These are phyloP conservation scores for Xiphophorus birchmanni DNA, from an alignment of 2,797 vertebrate genomes.

Conservation along the genomic window DNA sequence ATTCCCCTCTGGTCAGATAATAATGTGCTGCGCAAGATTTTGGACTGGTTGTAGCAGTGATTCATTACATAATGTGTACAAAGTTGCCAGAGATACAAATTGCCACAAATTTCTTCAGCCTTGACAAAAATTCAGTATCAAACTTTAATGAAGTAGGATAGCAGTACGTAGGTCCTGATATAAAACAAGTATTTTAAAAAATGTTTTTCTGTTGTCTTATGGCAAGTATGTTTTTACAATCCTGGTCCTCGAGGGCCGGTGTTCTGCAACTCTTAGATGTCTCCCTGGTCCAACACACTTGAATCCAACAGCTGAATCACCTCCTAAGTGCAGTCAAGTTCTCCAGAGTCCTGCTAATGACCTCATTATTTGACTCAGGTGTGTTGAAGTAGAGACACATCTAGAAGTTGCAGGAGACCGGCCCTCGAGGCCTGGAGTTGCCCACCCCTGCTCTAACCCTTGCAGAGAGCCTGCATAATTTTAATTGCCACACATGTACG, in stretches of 20 bases:
- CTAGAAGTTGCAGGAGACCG: too few species aligned
- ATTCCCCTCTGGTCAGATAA: not conserved
- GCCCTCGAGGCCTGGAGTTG: too few species aligned
- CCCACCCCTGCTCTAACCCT: not conserved
- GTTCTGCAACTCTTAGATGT: too few species aligned
- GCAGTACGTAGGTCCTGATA: not conserved
- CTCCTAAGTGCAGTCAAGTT: too few species aligned
- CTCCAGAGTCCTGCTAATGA: too few species aligned
- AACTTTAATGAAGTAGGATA: not conserved
- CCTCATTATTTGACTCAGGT: too few species aligned
- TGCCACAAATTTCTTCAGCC: not conserved
- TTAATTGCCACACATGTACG: not conserved
- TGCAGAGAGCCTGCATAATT: not conserved
- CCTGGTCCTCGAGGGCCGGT: too few species aligned
- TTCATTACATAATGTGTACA: not conserved
- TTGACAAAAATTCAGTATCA: not conserved
- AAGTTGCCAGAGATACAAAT: too few species aligned
- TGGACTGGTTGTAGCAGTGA: not conserved
- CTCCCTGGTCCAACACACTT: too few species aligned
- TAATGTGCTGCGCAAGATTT: not conserved
- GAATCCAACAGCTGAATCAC: too few species aligned
- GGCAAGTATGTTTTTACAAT: not conserved
- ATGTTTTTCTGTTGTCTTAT: not conserved
- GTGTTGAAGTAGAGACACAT: too few species aligned
- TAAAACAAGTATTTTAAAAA: not conserved